phyloP scores from a whole-genome alignment of 2,113 vertebrate species.

The Corythoichthys intestinalis region DNA sequence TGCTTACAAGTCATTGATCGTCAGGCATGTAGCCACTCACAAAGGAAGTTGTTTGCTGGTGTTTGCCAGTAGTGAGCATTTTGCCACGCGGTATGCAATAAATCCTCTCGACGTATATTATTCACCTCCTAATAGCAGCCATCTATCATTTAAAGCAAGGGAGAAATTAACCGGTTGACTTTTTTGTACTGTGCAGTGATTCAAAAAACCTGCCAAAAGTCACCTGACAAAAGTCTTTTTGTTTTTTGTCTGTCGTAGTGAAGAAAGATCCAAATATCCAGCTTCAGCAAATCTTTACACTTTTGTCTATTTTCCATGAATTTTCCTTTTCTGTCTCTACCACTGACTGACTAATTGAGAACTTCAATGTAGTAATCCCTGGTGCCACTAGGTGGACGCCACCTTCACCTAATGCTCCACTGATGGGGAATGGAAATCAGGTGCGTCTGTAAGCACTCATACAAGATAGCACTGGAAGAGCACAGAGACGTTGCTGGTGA shows the following conservation, averaged over 20 bases:
- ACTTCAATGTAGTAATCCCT: no score
- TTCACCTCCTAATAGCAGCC: slow-evolving; percentile 60
- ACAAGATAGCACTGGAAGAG: no score
- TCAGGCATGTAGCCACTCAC: slow-evolving; percentile 26
- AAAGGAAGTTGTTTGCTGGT: slow-evolving; percentile 36
- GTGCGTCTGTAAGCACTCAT: no score
- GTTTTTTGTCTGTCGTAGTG: slow-evolving; percentile 11
- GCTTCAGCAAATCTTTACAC: no score
- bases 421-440: no score
- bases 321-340: no score
- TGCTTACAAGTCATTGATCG: slow-evolving; percentile 18
- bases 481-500: no score
- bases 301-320: no score
- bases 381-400: no score
- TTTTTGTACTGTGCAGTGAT: slow-evolving; percentile 41
- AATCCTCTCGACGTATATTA: slow-evolving; percentile 62
- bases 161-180: slow-evolving; percentile 58
- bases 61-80: slow-evolving; percentile 39
- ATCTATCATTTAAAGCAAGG: slow-evolving; percentile 63
- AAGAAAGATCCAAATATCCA: no score
- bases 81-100: slow-evolving; percentile 46
- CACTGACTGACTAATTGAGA: no score
- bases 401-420: no score
- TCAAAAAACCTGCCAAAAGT: slow-evolving; percentile 36
- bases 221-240: slow-evolving; percentile 24